Conservation (phyloP, 2,113 vertebrate species). For the Dolichallabes microphthalmus region DNA sequence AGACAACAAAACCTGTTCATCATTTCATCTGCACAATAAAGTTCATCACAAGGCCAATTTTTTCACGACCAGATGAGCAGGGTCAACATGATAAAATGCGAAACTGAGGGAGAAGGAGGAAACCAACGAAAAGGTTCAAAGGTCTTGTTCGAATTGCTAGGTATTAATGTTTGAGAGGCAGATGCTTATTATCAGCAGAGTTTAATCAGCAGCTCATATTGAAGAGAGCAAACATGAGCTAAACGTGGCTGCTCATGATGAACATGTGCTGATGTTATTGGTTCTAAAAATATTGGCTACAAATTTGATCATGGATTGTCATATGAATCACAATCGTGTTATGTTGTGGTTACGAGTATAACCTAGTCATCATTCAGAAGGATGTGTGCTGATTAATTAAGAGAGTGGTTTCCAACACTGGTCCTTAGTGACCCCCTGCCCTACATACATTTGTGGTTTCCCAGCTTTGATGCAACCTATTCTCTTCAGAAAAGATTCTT, state of each 20-base stretch:
- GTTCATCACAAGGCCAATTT: neutral
- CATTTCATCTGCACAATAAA: neutral
- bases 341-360: neutral
- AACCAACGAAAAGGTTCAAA: slow-evolving; percentile 28
- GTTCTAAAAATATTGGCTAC: neutral
- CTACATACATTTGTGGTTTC: no score
- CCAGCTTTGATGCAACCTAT: no score
- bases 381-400: neutral
- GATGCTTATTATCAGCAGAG: neutral
- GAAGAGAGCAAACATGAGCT: neutral
- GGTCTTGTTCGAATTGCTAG: slow-evolving; percentile 15
- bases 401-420: no score
- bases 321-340: neutral
- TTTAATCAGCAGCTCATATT: slow-evolving; percentile 1
- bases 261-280: neutral
- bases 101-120: slow-evolving; percentile 7
- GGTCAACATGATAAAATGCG: slow-evolving; percentile 21
- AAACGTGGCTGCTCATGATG: neutral
- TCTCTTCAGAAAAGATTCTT: no score
- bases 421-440: no score
- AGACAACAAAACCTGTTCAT: neutral
- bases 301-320: neutral
- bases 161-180: slow-evolving; percentile 24
- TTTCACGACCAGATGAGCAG: slow-evolving; percentile 21
- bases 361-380: neutral